Base-by-base conservation (phyloP, 2,113 vertebrate genomes). In the Triplophysa tibetana region DNA sequence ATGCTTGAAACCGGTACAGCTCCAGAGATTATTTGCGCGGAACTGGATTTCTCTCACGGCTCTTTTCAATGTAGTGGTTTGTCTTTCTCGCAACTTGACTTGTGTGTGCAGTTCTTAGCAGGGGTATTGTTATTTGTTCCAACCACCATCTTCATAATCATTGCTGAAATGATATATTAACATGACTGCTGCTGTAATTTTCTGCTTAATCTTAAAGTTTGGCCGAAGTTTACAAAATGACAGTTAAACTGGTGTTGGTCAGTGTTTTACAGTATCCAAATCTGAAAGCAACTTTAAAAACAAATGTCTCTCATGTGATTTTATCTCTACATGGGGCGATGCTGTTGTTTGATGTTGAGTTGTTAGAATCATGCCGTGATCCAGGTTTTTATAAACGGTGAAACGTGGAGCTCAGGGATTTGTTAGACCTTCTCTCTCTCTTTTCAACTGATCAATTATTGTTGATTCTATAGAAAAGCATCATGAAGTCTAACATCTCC, bases 21-120 rank as follows among this genome's bases (percentile, higher is more conserved):
- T 48, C 58, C 0, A 16, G 5, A 63, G 33, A 75, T 68, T 61
- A 75, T 43, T 75, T 75, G 21, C n/a, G 70, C 56, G n/a, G 54
- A 21, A 58, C 54, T 21, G 19, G 54, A 58, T 58, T 58, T 58
- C 54, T 58, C 54, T 52, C 66, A 3, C 50, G n/a, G 8, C 9
- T 21, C 19, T 58, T n/a, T 58, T 21, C 14, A 58, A 19, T 50
- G 21, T 50, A 54, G 48, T 11, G 29, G 48, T 70, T 6, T 69
- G 45, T 29, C 23, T 70, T 5, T 10, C 67, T 29, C 48, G 4
- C 21, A 52, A 19, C 14, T 52, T 16, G 68, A 50, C 67, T 19
- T 52, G 54, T 58, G 54, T 58, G 0, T 58, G 54, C 54, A 21
- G 19, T 54, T 58, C 19, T 58, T 58, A 58, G 54, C 54, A 21